These are phyloP conservation scores for Atherinomorus stipes DNA, from an alignment of 2,113 vertebrate species.

Conservation along the genomic window DNA sequence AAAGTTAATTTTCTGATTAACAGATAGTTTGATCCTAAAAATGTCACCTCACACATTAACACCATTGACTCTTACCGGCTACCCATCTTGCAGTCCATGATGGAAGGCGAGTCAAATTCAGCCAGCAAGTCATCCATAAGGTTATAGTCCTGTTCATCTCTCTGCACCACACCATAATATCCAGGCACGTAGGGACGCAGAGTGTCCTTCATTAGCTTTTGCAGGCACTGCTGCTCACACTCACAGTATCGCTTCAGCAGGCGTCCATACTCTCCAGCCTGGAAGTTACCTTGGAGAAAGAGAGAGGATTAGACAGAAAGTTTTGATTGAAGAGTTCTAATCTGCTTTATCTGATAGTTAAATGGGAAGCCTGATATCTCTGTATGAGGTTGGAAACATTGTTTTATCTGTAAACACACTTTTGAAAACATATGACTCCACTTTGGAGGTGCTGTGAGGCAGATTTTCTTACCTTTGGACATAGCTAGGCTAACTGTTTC, in stretches of 20 bases:
- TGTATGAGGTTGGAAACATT: neutral
- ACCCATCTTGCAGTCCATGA: slow-evolving; percentile 98
- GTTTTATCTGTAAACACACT: too few species aligned
- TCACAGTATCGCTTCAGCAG: slow-evolving; percentile 89
- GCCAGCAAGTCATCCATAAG: slow-evolving; percentile 92
- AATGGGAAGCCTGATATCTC: neutral
- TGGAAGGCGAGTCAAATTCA: slow-evolving; percentile 88
- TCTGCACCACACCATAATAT: slow-evolving; percentile 87
- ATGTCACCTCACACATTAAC: neutral
- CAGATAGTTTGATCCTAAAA: neutral
- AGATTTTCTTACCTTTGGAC: neutral
- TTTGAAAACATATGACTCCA: neutral
- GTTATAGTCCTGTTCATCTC: slow-evolving; percentile 87
- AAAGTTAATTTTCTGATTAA: neutral
- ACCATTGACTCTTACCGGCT: slow-evolving; percentile 81
- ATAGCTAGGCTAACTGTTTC: neutral
- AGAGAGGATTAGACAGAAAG: neutral
- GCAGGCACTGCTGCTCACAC: slow-evolving; percentile 88
- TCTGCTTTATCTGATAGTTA: neutral
- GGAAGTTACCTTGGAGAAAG: slow-evolving; percentile 87
- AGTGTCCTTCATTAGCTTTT: slow-evolving; percentile 85
- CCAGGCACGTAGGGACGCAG: slow-evolving; percentile 87
- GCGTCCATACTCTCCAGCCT: slow-evolving; percentile 86
- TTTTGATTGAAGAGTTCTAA: neutral
- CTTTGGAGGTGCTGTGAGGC: neutral